Evolutionary conservation across 2,888 invertebrate genomes (phyloP), one percentile per base, ranked within the genome.

Genomic region (Melitaea athalia): DNA sequence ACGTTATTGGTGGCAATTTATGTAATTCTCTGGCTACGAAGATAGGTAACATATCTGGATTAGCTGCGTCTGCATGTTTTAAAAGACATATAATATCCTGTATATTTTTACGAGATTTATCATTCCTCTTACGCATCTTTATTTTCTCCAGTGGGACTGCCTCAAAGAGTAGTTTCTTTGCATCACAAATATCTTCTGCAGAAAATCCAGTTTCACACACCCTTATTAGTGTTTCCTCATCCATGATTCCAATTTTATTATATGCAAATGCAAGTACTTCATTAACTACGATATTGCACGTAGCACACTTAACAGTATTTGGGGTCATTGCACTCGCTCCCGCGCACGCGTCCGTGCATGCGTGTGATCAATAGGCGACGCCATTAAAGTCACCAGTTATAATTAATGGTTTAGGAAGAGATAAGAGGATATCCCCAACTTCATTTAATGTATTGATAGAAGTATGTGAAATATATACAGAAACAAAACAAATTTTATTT

Each of bases 71-170:
- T 17, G 38, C 38, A 45, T 71, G 68, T 57, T 71, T 73, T n/a
- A 75, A 8, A 0, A 72, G 12, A 43, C 65, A 38, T 11, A 74
- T 73, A 6, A 76, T 74, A 57, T 74, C 74, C 6, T 76, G 71
- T 11, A 76, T 50, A 55, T 74, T 69, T 49, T 62, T 31, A 68
- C 47, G 5, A 10, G 64, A 59, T 52, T 72, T 76, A 7, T 64
- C 73, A 6, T 69, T 55, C 12, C 55, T 64, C 57, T 61, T 66
- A 5, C 71, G 61, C 24, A 47, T 67, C 5, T 47, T 59, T 42
- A 61, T 12, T 57, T 43, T 24, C 33, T 53, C 69, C 10, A 64
- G 68, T 3, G 73, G 14, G 0, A 75, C 12, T 14, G 74, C 69
- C 12, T 70, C 68, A 66, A 71, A 74, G 15, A 74, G 52, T 10